Base-by-base conservation (phyloP, 2,888 invertebrate species). In the Diloba caeruleocephala region DNA sequence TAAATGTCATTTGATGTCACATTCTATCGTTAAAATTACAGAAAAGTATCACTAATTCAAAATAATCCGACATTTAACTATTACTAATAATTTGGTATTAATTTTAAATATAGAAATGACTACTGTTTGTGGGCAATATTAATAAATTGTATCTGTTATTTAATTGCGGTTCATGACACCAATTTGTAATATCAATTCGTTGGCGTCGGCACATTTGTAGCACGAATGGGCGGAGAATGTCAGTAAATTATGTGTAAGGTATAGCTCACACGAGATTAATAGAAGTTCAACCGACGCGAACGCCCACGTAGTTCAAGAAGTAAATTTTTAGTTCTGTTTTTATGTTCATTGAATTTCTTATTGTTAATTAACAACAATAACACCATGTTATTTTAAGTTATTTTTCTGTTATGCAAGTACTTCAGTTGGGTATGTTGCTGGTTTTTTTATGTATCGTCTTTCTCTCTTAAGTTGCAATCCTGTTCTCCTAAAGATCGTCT, bases 121-220 rank as follows among this genome's bases (percentile, higher is more conserved):
- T 66, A 57, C 52, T 39, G 57, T 67, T 36, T 19, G 34, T 25
- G 23, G 44, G 52, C 23, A 48, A 45, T 63, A 57, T 49, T 56
- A 52, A 58, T 74, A 62, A 60, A 74, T 69, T 52, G 68, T 42
- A 15, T 41, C 9, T 43, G 43, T 53, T 62, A 64, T 71, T 63
- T 73, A 58, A 61, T 71, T 67, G 49, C 28, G 41, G 65, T 60
- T 64, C 61, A 51, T 15, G 63, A 58, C 57, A 66, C 54, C 51
- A 50, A 67, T 70, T 65, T 63, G 51, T 74, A 52, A 52, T 57
- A 50, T 50, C 26, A 64, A 45, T 56, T 49, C 46, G 44, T 23
- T 38, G 39, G 32, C 28, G 54, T 59, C 58, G 66, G 50, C 53
- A 44, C 59, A 58, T 63, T 58, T 58, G 64, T 73, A 62, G 49